Evolutionary conservation across 2,888 invertebrate species (phyloP).

Genomic region (Sthenelais limicola): DNA sequence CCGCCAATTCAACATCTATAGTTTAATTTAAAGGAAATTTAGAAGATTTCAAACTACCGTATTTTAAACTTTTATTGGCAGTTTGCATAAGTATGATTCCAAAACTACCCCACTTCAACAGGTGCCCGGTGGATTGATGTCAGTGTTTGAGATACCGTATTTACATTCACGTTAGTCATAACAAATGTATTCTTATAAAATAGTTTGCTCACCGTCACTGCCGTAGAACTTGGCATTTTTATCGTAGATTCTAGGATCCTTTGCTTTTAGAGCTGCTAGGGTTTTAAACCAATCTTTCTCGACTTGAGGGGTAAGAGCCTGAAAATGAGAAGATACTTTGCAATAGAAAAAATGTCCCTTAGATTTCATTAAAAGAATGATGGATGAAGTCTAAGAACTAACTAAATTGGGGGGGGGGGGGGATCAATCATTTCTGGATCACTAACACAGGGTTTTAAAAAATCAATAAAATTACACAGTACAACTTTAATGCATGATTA

Average conservation of each 20-base stretch:
- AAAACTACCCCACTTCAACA: too few relatives aligned
- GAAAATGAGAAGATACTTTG: slow-evolving; percentile 40
- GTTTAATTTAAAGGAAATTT: too few relatives aligned
- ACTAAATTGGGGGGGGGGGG: too few relatives aligned
- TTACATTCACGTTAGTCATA: neutral
- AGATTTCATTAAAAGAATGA: neutral
- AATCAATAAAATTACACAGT: neutral
- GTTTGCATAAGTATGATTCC: too few relatives aligned
- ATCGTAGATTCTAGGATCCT: slow-evolving; percentile 92
- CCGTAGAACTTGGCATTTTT: slow-evolving; percentile 74
- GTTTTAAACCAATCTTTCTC: slow-evolving; percentile 92
- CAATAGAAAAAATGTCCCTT: neutral
- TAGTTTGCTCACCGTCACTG: slow-evolving; percentile 74
- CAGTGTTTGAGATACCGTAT: too few relatives aligned
- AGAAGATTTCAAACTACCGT: too few relatives aligned
- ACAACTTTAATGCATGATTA: too few relatives aligned
- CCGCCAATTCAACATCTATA: too few relatives aligned
- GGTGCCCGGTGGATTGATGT: too few relatives aligned
- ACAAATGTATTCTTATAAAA: neutral
- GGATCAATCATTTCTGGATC: too few relatives aligned
- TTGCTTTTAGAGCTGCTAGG: slow-evolving; percentile 86
- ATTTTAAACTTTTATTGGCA: too few relatives aligned
- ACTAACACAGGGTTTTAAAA: too few relatives aligned
- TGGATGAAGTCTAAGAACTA: neutral
- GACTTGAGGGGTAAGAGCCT: slow-evolving; percentile 79